Evolutionary conservation across 2,888 invertebrate genomes (phyloP).

Genomic region (Dermolepida albohirtum): DNA sequence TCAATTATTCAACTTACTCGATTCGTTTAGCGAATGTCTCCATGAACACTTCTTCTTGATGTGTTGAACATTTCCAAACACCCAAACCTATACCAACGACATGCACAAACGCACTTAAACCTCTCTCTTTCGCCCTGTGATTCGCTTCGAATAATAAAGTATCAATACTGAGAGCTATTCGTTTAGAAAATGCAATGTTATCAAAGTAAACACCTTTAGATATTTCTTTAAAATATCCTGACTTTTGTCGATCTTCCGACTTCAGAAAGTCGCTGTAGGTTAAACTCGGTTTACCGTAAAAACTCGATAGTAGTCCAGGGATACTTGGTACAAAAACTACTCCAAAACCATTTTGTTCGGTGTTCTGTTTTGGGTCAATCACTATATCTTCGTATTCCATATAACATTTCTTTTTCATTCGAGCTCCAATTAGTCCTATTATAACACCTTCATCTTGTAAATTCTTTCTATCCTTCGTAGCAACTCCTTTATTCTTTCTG

Average conservation of each 20-base stretch:
- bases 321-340: slow-evolving; percentile 43
- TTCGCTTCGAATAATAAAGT: slow-evolving; percentile 64
- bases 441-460: slow-evolving; percentile 68
- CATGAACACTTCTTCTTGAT: slow-evolving; percentile 53
- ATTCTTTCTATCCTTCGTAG: slow-evolving; percentile 58
- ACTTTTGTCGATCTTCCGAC: not conserved
- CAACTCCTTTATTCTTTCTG: slow-evolving; percentile 67
- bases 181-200: slow-evolving; percentile 59
- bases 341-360: slow-evolving; percentile 66
- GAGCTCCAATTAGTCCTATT: slow-evolving; percentile 65
- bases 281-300: slow-evolving; percentile 53
- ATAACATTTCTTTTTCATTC: slow-evolving; percentile 64
- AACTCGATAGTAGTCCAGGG: slow-evolving; percentile 55
- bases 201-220: slow-evolving; percentile 60
- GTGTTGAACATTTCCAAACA: slow-evolving; percentile 52
- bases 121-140: slow-evolving; percentile 60
- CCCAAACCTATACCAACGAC: slow-evolving; percentile 59
- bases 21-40: slow-evolving; percentile 51
- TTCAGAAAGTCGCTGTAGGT: slow-evolving; percentile 41
- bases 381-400: slow-evolving; percentile 71
- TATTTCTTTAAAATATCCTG: slow-evolving; percentile 31
- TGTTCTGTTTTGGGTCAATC: slow-evolving; percentile 67
- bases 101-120: slow-evolving; percentile 63
- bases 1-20: slow-evolving; percentile 33
- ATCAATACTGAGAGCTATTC: slow-evolving; percentile 61